Conservation (phyloP, 2,797 vertebrate genomes). For the Xiphophorus birchmanni region DNA sequence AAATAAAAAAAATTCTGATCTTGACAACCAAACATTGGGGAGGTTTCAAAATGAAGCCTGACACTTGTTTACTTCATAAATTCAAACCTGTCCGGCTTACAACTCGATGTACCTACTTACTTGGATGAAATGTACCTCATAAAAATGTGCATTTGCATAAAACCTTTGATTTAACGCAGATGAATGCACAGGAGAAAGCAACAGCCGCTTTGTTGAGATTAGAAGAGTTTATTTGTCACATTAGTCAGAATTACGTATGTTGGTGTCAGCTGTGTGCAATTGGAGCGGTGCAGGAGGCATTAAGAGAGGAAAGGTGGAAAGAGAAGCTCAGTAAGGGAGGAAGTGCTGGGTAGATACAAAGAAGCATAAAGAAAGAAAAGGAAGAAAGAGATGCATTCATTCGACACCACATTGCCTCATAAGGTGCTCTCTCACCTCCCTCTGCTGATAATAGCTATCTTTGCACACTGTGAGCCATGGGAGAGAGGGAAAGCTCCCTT, state of each 20-base stretch:
- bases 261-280: conserved; percentile 66
- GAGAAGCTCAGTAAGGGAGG: conserved; percentile 25
- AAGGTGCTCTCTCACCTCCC: conserved; percentile 55
- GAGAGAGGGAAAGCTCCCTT: conserved; percentile 61
- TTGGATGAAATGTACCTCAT: conserved; percentile 69
- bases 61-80: conserved; percentile 81
- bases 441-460: conserved; percentile 65
- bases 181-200: conserved; percentile 69
- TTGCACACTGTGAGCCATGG: conserved; percentile 58
- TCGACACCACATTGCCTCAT: conserved; percentile 47
- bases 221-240: conserved; percentile 84
- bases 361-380: conserved; percentile 23
- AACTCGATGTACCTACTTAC: conserved; percentile 70
- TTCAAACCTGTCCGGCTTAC: conserved; percentile 80
- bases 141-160: conserved; percentile 80
- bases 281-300: conserved; percentile 19
- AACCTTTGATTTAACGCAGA: conserved; percentile 82
- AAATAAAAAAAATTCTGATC: conserved; percentile 22
- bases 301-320: conserved; percentile 44
- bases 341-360: conserved; percentile 12
- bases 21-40: conserved; percentile 58
- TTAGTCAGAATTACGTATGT: conserved; percentile 83
- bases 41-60: conserved; percentile 63
- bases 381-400: conserved; percentile 50
- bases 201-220: conserved; percentile 81